phyloP scores from a whole-genome alignment of 2,888 invertebrate species.

The Alentia gelatinosa region DNA sequence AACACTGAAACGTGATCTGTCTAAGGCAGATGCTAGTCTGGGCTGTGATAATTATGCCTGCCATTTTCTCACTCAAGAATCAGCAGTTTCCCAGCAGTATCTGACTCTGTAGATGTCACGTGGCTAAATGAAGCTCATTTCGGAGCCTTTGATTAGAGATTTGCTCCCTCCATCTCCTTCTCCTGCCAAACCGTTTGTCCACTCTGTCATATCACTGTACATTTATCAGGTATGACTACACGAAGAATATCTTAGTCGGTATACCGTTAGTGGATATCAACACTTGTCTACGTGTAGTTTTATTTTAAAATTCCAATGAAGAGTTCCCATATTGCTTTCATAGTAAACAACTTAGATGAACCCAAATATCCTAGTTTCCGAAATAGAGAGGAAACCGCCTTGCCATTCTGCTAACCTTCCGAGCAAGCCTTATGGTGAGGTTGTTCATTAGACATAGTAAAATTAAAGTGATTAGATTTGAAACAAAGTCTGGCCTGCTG shows the following conservation, averaged over 20 bases:
- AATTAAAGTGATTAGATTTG: slow-evolving; percentile 17
- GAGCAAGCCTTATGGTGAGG: not conserved
- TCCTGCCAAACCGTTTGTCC: not conserved
- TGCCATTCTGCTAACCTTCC: not conserved
- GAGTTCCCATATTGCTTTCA: no score
- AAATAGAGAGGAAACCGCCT: no score
- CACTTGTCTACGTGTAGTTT: no score
- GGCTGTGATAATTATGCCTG: not conserved
- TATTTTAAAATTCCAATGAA: no score
- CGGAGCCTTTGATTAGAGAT: slow-evolving; percentile 36
- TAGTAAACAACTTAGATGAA: no score
- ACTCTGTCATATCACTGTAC: not conserved
- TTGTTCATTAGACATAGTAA: not conserved
- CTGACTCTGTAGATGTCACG: not conserved
- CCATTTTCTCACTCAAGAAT: slow-evolving; percentile 1
- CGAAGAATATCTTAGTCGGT: no score
- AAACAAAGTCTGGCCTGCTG: not conserved
- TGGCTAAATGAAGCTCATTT: not conserved
- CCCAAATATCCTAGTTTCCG: no score
- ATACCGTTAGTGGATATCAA: no score
- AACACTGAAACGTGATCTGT: not conserved
- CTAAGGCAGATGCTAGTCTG: not conserved
- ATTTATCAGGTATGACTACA: no score
- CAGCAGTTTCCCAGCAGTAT: slow-evolving; percentile 6
- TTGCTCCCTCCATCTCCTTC: not conserved